Percentiles rank a stretch among this genome's conserved stretches.
These are phyloP conservation scores for Hoplostethus mediterraneus DNA, from an alignment of 2,797 vertebrate species.

Conservation along the genomic window DNA sequence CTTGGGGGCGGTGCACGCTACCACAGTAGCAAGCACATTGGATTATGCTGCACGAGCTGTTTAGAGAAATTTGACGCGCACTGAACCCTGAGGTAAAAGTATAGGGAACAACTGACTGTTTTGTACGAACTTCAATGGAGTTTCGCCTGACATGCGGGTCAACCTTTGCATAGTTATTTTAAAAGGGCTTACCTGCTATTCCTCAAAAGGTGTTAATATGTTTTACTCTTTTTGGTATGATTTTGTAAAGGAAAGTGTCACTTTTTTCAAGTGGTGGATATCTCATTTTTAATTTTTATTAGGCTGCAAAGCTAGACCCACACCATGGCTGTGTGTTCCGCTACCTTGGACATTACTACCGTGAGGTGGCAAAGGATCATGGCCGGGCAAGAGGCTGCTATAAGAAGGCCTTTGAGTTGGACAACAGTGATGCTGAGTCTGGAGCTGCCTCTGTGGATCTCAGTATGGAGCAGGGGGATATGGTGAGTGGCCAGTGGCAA, in stretches of 20 bases:
- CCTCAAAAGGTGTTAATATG: neutral
- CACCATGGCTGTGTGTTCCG: slow-evolving; percentile 88
- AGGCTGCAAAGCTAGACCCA: slow-evolving; percentile 95
- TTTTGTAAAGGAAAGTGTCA: neutral
- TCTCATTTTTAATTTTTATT: slow-evolving; percentile 25
- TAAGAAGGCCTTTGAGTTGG: slow-evolving; percentile 94
- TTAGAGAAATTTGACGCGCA: too few species aligned
- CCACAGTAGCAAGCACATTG: too few species aligned
- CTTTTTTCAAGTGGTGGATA: neutral
- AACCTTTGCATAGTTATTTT: too few species aligned
- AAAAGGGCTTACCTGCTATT: neutral
- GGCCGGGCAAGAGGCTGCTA: slow-evolving; percentile 94
- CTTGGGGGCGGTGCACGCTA: too few species aligned
- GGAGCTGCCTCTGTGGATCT: slow-evolving; percentile 93
- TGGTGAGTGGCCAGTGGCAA: slow-evolving; percentile 78
- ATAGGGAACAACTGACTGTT: too few species aligned
- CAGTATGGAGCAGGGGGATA: slow-evolving; percentile 92
- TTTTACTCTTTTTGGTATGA: neutral
- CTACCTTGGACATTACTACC: slow-evolving; percentile 94
- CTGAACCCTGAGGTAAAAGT: too few species aligned
- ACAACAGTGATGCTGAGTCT: slow-evolving; percentile 87
- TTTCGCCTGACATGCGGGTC: too few species aligned
- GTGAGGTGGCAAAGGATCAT: slow-evolving; percentile 87
- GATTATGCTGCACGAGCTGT: too few species aligned
- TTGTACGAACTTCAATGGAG: too few species aligned